Percentiles rank a stretch among this genome's conserved stretches.
Conservation (phyloP, 1,140 invertebrate species). For the Tetraneura akinire region DNA sequence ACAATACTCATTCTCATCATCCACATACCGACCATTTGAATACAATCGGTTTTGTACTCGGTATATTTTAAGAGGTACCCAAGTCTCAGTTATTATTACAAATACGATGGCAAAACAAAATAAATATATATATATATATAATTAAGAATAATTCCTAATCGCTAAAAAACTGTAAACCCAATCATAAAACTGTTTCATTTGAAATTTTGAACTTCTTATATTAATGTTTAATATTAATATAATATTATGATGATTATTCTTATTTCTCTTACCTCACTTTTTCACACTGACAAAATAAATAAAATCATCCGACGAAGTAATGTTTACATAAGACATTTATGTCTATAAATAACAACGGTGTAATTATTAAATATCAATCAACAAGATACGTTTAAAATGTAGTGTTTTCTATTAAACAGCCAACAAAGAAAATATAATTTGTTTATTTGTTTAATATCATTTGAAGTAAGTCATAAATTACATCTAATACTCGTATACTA, state of each 20-base stretch:
- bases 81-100: constrained; percentile 34
- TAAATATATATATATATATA: not conserved
- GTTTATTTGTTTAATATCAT: constrained; percentile 6
- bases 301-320: not conserved
- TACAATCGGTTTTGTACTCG: constrained; percentile 42
- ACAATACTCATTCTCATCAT: constrained; percentile 50
- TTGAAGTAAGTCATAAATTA: constrained; percentile 41
- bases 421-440: not conserved
- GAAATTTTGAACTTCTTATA: constrained; percentile 15
- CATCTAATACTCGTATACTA: constrained; percentile 9
- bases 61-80: constrained; percentile 16
- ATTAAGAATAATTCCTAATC: constrained; percentile 22
- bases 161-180: constrained; percentile 8
- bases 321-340: not conserved
- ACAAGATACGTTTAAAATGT: not conserved
- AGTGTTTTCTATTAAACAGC: not conserved
- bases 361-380: not conserved
- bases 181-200: constrained; percentile 21
- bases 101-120: constrained; percentile 19
- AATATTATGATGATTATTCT: not conserved
- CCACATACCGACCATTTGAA: constrained; percentile 42
- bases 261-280: not conserved
- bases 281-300: not conserved
- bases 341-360: not conserved
- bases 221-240: no score